Evolutionary conservation across 2,888 invertebrate species (phyloP).

Genomic region (Patella ulyssiponensis): DNA sequence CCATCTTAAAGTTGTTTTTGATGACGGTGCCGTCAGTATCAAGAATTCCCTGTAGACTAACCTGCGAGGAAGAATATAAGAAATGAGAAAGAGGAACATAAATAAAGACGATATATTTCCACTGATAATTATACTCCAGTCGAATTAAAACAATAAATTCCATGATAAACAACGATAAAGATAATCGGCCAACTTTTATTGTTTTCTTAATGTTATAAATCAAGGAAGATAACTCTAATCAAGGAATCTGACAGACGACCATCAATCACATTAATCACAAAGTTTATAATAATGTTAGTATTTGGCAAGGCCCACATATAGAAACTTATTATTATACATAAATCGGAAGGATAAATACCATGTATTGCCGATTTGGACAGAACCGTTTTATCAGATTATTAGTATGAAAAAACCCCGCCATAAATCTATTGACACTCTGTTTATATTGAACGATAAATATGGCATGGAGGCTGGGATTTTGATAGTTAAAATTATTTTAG

Average conservation of each 20-base stretch:
- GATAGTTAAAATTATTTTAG: no score
- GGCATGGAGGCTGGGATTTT: no score
- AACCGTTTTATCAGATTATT: no score
- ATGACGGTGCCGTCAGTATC: constrained; percentile 5
- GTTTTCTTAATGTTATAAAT: constrained; percentile 5
- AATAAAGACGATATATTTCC: constrained; percentile 7
- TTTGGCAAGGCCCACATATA: no score
- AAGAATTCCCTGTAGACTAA: not conserved
- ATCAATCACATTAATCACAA: constrained; percentile 8
- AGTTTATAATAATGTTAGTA: not conserved
- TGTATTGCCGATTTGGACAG: no score
- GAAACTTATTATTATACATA: no score
- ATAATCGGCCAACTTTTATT: constrained; percentile 9
- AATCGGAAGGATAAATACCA: no score
- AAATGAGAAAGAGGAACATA: not conserved
- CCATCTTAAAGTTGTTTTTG: constrained; percentile 5
- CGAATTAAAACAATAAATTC: constrained; percentile 12
- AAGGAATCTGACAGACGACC: not conserved
- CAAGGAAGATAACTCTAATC: constrained; percentile 7
- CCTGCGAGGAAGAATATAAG: not conserved
- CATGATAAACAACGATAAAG: constrained; percentile 3
- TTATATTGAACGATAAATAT: no score
- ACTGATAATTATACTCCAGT: constrained; percentile 2
- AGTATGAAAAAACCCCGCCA: no score
- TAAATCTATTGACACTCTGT: no score